Conservation (phyloP, 2,113 vertebrate genomes). For the Ondatra zibethicus region DNA sequence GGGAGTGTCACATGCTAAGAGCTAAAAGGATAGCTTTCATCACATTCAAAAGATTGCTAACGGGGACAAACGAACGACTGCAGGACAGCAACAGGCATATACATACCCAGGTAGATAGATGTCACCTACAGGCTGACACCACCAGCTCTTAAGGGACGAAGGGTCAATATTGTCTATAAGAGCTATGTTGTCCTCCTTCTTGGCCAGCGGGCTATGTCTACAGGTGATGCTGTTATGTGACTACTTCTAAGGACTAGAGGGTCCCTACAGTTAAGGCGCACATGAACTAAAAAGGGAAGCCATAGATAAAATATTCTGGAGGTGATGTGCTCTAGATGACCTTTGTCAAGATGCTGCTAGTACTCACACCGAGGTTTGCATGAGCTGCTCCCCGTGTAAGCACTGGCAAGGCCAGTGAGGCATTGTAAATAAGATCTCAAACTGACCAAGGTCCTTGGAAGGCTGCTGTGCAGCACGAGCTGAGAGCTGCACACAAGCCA, state of each 20-base stretch:
- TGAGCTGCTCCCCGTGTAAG: neutral
- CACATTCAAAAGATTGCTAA: neutral
- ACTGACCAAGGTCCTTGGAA: neutral
- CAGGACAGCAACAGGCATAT: neutral
- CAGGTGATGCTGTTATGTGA: rapidly evolving
- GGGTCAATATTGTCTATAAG: neutral
- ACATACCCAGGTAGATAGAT: neutral
- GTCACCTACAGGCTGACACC: rapidly evolving
- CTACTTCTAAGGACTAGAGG: neutral
- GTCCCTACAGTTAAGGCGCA: neutral
- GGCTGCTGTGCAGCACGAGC: neutral
- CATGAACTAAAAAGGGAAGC: neutral
- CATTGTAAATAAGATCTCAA: rapidly evolving
- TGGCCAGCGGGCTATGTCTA: neutral
- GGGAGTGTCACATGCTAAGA: neutral
- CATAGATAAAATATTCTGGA: neutral
- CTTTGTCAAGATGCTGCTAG: neutral
- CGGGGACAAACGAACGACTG: neutral
- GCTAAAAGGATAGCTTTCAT: rapidly evolving
- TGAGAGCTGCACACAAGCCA: too few species aligned
- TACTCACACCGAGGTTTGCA: neutral
- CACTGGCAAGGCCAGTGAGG: neutral
- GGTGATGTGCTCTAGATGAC: neutral
- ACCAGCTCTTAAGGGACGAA: neutral
- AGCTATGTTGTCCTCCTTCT: rapidly evolving